A percentile compares a stretch with the other conserved stretches of the same genome.
phyloP scores from a whole-genome alignment of 2,797 vertebrate genomes.

The Anableps anableps region DNA sequence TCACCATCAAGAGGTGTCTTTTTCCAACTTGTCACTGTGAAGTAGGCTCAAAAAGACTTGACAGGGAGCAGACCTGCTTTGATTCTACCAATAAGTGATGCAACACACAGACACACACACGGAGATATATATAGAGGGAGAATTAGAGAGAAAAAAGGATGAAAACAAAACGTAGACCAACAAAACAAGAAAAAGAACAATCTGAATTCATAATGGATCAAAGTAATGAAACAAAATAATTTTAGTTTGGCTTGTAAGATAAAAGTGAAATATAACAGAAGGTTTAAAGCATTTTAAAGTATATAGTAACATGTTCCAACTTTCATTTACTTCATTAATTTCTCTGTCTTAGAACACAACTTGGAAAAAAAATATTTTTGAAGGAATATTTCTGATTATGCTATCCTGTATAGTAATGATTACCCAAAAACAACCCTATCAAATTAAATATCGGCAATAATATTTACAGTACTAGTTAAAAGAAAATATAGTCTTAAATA shows the following conservation, averaged over 20 bases:
- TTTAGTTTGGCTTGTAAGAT: background rate
- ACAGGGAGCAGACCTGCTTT: slow-evolving; percentile 7
- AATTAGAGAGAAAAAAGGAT: background rate
- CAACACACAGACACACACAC: background rate
- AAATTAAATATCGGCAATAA: background rate
- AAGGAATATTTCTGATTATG: too few relatives aligned
- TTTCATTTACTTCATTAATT: background rate
- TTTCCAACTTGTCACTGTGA: slow-evolving; percentile 4
- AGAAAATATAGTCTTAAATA: background rate
- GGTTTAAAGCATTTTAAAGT: background rate
- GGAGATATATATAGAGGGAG: background rate
- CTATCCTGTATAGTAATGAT: background rate
- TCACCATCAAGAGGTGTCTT: slow-evolving; percentile 22
- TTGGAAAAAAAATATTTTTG: background rate
- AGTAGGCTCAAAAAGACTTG: slow-evolving; percentile 14
- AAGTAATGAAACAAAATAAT: slow-evolving; percentile 8
- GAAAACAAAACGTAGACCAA: background rate
- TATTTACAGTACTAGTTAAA: background rate
- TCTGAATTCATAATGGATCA: background rate
- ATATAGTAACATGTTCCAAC: background rate
- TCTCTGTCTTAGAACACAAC: background rate
- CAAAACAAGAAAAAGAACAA: background rate
- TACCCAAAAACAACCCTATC: background rate
- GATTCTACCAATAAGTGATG: slow-evolving; percentile 19
- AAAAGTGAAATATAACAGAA: background rate